A percentile compares a stretch with the other conserved stretches of the same genome.
Conservation (phyloP, 1,140 invertebrate genomes). For the Trichonephila clavata region DNA sequence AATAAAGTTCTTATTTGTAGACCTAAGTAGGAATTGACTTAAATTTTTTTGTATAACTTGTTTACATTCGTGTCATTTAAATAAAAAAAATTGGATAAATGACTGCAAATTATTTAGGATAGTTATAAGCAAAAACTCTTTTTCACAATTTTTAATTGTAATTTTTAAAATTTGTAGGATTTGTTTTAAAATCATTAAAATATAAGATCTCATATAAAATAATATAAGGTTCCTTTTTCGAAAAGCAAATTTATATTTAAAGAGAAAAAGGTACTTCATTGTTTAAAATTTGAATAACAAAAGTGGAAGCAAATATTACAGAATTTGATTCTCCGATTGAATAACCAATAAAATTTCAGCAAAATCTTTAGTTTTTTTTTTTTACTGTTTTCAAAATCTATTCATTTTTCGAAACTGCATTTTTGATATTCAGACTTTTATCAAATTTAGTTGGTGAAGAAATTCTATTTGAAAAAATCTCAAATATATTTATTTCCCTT, state of each 20-base stretch:
- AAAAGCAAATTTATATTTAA: not conserved
- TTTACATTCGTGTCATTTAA: no score
- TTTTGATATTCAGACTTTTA: conserved; percentile 16
- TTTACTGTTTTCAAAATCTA: not conserved
- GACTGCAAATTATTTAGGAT: no score
- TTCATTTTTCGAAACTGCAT: not conserved
- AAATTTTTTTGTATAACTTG: no score
- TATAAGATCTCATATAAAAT: not conserved
- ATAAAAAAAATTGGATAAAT: no score
- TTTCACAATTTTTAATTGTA: no score
- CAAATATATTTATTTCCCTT: conserved; percentile 1
- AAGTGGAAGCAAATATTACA: not conserved
- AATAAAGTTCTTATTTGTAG: no score
- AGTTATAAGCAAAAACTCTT: no score
- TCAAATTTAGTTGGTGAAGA: not conserved
- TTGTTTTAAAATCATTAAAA: not conserved
- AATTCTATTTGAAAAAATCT: not conserved
- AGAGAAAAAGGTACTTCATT: not conserved
- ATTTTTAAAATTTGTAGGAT: no score
- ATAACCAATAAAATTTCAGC: not conserved
- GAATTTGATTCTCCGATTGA: not conserved
- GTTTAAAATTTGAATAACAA: not conserved
- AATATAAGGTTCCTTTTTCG: not conserved
- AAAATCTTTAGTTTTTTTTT: not conserved
- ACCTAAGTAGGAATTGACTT: no score